Evolutionary conservation across 2,797 vertebrate species (phyloP).

Genomic region (Melopsittacus undulatus): DNA sequence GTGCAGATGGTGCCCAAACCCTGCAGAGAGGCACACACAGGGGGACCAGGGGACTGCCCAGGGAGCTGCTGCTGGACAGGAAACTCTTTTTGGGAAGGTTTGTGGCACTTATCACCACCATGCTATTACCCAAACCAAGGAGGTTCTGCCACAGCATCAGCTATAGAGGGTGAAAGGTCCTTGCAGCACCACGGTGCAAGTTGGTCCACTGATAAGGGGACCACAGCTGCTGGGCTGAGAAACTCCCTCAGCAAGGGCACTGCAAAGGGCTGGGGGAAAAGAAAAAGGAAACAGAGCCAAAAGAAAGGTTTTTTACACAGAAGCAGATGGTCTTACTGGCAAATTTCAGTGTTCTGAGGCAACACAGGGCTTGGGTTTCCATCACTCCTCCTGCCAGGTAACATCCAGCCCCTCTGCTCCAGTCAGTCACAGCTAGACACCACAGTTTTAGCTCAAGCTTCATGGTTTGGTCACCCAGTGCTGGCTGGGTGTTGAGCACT

Average conservation of each 20-base stretch:
- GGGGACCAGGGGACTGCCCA: not conserved
- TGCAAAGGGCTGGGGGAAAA: not conserved
- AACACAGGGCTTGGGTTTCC: not conserved
- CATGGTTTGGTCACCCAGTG: accelerated
- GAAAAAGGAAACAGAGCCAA: not conserved
- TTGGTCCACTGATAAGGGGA: accelerated
- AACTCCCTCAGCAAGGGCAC: not conserved
- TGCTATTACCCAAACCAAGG: not conserved
- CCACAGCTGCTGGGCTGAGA: no score
- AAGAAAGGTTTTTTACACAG: not conserved
- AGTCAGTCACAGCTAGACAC: accelerated
- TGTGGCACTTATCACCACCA: not conserved
- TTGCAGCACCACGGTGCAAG: accelerated
- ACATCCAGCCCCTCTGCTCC: not conserved
- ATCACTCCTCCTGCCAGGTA: not conserved
- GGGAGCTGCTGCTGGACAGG: not conserved
- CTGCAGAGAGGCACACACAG: not conserved
- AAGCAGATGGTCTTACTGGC: not conserved
- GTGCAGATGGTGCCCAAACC: not conserved
- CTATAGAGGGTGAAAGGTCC: not conserved
- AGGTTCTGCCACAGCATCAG: not conserved
- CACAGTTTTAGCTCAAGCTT: not conserved
- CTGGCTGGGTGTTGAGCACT: not conserved
- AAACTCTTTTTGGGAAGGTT: not conserved
- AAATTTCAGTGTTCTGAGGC: not conserved